A percentile compares a stretch with the other conserved stretches of the same genome.
Conservation (phyloP, 2,797 vertebrate species). For the Ptychobarbus kaznakovi region DNA sequence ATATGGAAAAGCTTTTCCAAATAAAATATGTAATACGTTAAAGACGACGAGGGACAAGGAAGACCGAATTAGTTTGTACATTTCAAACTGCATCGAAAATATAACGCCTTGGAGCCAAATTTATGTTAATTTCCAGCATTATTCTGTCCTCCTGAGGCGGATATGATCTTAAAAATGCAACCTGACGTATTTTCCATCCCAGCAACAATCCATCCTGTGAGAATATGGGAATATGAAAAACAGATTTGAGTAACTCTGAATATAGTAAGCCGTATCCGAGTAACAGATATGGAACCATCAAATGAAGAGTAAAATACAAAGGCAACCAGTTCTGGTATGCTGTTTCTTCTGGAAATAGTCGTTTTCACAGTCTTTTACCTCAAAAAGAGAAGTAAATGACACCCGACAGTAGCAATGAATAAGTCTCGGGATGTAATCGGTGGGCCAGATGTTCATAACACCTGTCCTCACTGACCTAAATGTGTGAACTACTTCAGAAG, state of each 20-base stretch:
- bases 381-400: background rate
- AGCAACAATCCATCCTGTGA: background rate
- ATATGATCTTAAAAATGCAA: constrained; percentile 12
- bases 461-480: constrained; percentile 20
- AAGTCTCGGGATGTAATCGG: background rate
- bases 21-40: constrained; percentile 9
- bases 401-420: background rate
- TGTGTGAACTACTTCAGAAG: constrained; percentile 10
- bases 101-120: background rate
- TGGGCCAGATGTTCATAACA: constrained; percentile 19
- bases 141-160: background rate
- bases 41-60: background rate
- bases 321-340: background rate
- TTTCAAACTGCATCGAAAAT: constrained; percentile 15
- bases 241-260: background rate
- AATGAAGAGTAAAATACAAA: background rate
- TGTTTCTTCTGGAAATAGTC: background rate
- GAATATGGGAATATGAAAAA: background rate
- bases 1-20: constrained; percentile 10
- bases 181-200: background rate
- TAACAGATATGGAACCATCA: background rate
- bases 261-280: background rate
- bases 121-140: background rate
- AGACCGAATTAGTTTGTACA: constrained; percentile 1
- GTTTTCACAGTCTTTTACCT: constrained; percentile 5